Base-by-base conservation (phyloP, 2,888 invertebrate genomes). In the Agrenia bidenticulata region DNA sequence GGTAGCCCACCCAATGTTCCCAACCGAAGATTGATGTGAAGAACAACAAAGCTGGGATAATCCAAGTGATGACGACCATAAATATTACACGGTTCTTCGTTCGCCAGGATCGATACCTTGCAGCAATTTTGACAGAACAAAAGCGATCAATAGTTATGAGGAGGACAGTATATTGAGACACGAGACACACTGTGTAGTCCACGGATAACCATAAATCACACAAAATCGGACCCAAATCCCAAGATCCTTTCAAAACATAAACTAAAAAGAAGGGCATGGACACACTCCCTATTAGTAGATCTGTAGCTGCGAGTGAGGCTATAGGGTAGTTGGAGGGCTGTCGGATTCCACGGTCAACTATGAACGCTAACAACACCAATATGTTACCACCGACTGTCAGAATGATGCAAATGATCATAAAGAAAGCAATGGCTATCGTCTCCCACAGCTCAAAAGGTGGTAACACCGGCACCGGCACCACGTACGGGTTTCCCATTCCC, bases 271-370 rank as follows among this genome's bases (percentile, higher is more conserved):
- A 57, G 56, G 56, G 56, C 56, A 57, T 57, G 39, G 56, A 57
- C 5, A 57, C 56, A 26, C 23, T 61, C 78, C 99, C 99, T 81
- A 99, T 99, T 69, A 98, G 85, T 84, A 98, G 88, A 81, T 98
- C 97, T 9, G 95, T 95, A 63, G 96, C 93, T 54, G 99, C 99
- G 70, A 99, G 85, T 0, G 98, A 98, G 9, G 97, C 97, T 74
- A 99, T 97, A 84, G 98, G 99, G 83, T 98, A 99, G 83, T 99
- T 99, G 81, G 96, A 96, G 27, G 99, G 98, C 79, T 98, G 97
- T 63, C 99, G 82, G 72, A 85, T 84, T 13, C 69, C 73, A 17
- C 73, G 68, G 54, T 73, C 97, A 50, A 97, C 92, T 69, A 95
- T 89, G 81, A 98, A 98, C 53, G 96, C 94, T 76, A 96, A 82